Evolutionary conservation across 2,113 vertebrate genomes (phyloP).

Genomic region (Geococcyx californianus): DNA sequence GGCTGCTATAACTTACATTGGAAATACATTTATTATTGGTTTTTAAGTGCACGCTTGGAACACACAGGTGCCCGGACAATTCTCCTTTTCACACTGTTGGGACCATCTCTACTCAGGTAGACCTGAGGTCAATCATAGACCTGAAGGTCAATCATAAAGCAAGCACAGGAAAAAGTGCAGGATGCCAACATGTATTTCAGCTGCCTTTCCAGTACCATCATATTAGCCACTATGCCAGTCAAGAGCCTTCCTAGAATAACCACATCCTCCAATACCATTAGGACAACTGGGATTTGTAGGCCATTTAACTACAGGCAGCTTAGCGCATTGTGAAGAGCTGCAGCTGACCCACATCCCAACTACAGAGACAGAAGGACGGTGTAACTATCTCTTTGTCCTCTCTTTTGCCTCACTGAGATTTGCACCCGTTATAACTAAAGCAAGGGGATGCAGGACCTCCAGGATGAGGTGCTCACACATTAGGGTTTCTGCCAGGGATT

Average conservation of each 20-base stretch:
- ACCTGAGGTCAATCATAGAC: no score
- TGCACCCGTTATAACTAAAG: neutral
- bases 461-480: neutral
- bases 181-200: neutral
- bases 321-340: neutral
- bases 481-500: neutral
- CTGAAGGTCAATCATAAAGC: neutral
- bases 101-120: neutral
- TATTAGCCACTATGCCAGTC: neutral
- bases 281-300: neutral
- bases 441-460: neutral
- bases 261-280: neutral
- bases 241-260: neutral
- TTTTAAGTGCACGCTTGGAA: neutral
- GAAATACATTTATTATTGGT: neutral
- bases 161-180: neutral
- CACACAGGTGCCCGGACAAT: fast-evolving
- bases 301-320: neutral
- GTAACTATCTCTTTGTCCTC: neutral
- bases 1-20: neutral
- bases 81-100: neutral
- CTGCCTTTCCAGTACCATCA: neutral
- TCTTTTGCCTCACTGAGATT: neutral
- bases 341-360: neutral
- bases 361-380: neutral